Conservation (phyloP, 1,140 invertebrate genomes). For the Colletes latitarsis region DNA sequence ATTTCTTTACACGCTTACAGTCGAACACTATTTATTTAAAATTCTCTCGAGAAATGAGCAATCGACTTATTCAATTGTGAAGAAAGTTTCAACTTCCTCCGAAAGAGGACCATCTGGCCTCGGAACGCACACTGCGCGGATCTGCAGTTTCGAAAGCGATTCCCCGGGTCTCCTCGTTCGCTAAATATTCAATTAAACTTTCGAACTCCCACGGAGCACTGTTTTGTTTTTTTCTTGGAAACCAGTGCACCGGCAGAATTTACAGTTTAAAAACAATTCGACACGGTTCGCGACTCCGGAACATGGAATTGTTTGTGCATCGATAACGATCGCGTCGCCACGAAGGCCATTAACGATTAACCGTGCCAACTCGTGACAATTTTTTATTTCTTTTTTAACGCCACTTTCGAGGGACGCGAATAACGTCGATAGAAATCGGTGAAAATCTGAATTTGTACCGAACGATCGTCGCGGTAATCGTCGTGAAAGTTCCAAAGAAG, state of each 20-base stretch:
- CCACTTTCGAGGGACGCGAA: not conserved
- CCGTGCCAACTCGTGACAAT: not conserved
- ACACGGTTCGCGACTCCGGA: slow-evolving; percentile 1
- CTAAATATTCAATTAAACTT: not conserved
- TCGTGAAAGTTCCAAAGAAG: no score
- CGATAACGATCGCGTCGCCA: not conserved
- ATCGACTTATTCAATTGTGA: no score
- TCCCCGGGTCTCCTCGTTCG: not conserved
- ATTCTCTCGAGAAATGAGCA: no score
- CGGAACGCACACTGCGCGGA: no score
- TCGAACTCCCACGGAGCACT: no score
- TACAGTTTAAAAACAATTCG: slow-evolving; percentile 10
- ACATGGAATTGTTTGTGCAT: slow-evolving; percentile 11
- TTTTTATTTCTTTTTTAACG: not conserved
- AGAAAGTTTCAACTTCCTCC: no score
- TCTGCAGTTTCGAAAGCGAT: not conserved
- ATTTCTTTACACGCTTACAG: no score
- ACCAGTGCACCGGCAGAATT: not conserved
- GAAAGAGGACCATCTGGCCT: no score
- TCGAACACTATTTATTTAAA: no score
- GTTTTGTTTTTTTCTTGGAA: not conserved
- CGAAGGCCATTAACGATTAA: not conserved
- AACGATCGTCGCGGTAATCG: no score
- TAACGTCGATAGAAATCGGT: no score
- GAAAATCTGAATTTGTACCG: no score